A percentile compares a stretch with the other conserved stretches of the same genome.
These are phyloP conservation scores for Cnemophilus loriae DNA, from an alignment of 2,113 vertebrate species.

Conservation along the genomic window DNA sequence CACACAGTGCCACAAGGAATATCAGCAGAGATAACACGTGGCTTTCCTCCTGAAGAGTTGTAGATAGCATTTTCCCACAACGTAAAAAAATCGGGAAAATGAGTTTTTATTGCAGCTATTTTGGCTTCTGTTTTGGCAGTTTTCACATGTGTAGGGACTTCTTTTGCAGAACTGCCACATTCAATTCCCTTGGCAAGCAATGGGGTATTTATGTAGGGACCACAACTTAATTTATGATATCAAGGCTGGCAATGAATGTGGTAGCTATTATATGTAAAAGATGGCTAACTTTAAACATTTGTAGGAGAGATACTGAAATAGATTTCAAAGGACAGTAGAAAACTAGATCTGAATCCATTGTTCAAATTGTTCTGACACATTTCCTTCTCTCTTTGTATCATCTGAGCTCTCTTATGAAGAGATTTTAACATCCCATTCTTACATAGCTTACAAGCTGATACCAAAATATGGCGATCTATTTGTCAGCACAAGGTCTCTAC, in stretches of 20 bases:
- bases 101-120: background rate
- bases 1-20: background rate
- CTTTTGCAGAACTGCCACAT: background rate
- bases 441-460: background rate
- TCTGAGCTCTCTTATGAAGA: background rate
- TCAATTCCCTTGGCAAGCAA: background rate
- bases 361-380: background rate
- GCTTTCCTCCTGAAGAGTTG: background rate
- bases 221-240: background rate
- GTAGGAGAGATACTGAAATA: background rate
- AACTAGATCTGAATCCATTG: background rate
- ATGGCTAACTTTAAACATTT: background rate
- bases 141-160: background rate
- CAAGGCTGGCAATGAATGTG: rapidly evolving
- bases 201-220: background rate
- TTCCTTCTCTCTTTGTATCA: background rate
- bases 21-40: background rate
- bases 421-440: background rate
- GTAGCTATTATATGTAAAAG: background rate
- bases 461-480: background rate
- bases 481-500: background rate
- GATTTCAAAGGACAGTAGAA: background rate
- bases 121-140: background rate
- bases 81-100: background rate
- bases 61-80: background rate